phyloP scores from a whole-genome alignment of 1,140 invertebrate genomes.

The Aricia agestis region DNA sequence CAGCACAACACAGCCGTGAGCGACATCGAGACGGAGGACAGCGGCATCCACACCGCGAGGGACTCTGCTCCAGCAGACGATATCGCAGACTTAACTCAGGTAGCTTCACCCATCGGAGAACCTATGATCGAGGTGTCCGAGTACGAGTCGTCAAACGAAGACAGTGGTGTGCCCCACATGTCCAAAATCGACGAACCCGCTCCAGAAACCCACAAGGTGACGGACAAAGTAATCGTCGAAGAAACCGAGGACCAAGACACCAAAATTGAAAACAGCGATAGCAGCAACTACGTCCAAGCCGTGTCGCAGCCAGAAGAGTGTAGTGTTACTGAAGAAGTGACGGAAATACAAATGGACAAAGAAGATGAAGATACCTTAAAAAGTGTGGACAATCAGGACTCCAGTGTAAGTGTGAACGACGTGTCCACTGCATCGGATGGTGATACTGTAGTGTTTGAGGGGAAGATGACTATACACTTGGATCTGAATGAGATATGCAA shows the following conservation, averaged over 20 bases:
- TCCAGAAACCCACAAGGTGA: slow-evolving; percentile 36
- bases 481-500: slow-evolving; percentile 75
- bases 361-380: slow-evolving; percentile 75
- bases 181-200: slow-evolving; percentile 47
- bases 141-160: slow-evolving; percentile 70
- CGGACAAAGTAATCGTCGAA: slow-evolving; percentile 52
- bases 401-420: slow-evolving; percentile 76
- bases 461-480: slow-evolving; percentile 75
- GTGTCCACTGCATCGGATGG: slow-evolving; percentile 66
- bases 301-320: slow-evolving; percentile 69
- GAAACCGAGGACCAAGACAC: slow-evolving; percentile 57
- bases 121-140: slow-evolving; percentile 67
- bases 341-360: slow-evolving; percentile 69
- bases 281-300: slow-evolving; percentile 67
- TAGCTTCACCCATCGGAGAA: slow-evolving; percentile 68
- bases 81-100: slow-evolving; percentile 74
- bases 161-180: slow-evolving; percentile 39
- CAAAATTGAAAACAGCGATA: slow-evolving; percentile 61
- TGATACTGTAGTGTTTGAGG: slow-evolving; percentile 73
- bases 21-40: slow-evolving; percentile 87
- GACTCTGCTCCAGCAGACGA: slow-evolving; percentile 87
- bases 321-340: slow-evolving; percentile 65
- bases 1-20: slow-evolving; percentile 71
- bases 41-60: slow-evolving; percentile 87
- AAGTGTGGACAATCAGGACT: slow-evolving; percentile 73